Base-by-base conservation (phyloP, 2,888 invertebrate species). In the Aradus depressus region DNA sequence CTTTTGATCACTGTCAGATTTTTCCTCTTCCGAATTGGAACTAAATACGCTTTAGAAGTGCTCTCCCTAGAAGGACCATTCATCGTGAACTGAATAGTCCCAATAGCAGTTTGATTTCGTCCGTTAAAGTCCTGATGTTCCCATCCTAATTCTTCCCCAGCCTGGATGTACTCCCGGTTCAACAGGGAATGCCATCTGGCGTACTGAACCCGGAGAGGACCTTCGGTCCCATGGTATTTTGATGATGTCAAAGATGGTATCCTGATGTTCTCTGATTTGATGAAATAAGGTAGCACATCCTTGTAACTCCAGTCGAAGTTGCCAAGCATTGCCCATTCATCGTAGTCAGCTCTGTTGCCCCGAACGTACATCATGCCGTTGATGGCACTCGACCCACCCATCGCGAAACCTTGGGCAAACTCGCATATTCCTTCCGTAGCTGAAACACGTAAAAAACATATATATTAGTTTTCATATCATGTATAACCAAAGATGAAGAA, bases 141-240 rank as follows among this genome's bases (percentile, higher is more conserved):
- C 54, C 76, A 86, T 26, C 88, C 90, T 58, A 89, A 68, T 66
- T 90, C 88, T 62, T 73, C 72, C 21, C 85, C 87, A 0, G 82
- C 87, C 69, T 84, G 80, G 2, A 87, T 68, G 60, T 87, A 86
- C 0, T 85, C 80, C n/a, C 84, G 74, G 0, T 84, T 78, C 21
- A 87, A 70, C 22, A 35, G 34, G 23, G 25, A 31, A 0, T 81
- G 80, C 5, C 84, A 81, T 37, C 81, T 72, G 84, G 85, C 72
- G 63, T 87, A 86, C 65, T 86, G 86, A 0, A 88, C 83, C 0
- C 86, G 85, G 26, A 87, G 67, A 63, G 84, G 84, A 1, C 87
- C 87, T 0, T 84, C 85, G 0, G 77, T 76, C 1, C 74, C 71
- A 64, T 88, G 88, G 60, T 86, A 87, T 0, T 69, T 66, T 49